phyloP scores from a whole-genome alignment of 2,113 vertebrate species.

The Peromyscus californicus region DNA sequence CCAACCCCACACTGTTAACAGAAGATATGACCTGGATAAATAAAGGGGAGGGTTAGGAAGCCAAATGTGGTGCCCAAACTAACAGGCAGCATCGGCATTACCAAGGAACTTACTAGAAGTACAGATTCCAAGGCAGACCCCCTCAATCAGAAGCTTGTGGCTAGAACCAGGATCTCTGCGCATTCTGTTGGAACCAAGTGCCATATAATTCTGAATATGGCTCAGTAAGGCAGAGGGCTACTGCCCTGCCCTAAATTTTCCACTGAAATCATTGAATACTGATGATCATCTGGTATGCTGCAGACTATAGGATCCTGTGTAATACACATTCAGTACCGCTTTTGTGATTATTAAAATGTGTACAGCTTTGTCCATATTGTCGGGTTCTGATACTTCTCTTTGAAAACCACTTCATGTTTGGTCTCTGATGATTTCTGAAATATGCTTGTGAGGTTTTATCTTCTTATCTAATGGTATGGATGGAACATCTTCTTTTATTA shows the following conservation, averaged over 20 bases:
- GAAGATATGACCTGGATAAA: not conserved
- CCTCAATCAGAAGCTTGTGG: not conserved
- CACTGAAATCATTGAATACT: not conserved
- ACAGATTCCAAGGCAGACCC: not conserved
- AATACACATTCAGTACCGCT: not conserved
- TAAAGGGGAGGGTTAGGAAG: not conserved
- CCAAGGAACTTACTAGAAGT: not conserved
- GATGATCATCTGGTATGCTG: not conserved
- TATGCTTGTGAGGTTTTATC: constrained; percentile 68
- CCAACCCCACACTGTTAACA: not conserved
- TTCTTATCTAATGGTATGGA: constrained; percentile 79
- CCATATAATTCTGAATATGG: not conserved
- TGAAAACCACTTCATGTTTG: constrained; percentile 77
- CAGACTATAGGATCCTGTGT: no score
- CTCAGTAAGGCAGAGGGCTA: not conserved
- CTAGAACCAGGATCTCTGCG: not conserved
- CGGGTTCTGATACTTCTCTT: constrained; percentile 78
- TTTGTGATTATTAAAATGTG: constrained; percentile 10
- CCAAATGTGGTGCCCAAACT: not conserved
- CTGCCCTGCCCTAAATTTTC: not conserved
- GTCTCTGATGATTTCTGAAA: constrained; percentile 80
- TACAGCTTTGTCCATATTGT: constrained; percentile 24
- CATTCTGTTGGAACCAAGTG: not conserved
- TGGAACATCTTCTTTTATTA: constrained; percentile 39
- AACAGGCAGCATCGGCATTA: not conserved